These are phyloP conservation scores for Phataginus tetradactyla DNA, from an alignment of 2,797 vertebrate species.

Conservation along the genomic window DNA sequence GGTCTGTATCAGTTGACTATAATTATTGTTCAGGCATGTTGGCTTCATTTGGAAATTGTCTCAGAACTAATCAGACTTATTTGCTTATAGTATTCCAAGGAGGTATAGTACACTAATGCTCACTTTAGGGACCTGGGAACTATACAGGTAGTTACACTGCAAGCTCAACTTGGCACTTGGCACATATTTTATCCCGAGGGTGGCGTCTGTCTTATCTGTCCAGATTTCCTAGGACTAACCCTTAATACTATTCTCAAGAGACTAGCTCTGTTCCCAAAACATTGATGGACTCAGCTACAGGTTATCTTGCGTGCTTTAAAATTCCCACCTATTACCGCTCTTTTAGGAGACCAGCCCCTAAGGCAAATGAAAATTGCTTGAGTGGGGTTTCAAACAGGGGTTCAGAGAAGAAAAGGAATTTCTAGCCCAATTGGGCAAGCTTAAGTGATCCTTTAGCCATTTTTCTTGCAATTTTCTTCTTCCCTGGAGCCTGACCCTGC, in stretches of 20 bases:
- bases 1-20: neutral
- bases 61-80: neutral
- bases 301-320: conserved; percentile 33
- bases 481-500: conserved; percentile 42
- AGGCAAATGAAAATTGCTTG: conserved; percentile 51
- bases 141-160: neutral
- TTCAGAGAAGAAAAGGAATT: conserved; percentile 43
- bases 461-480: conserved; percentile 64
- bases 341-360: neutral
- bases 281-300: neutral
- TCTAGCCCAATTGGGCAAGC: conserved; percentile 25
- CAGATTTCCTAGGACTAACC: neutral
- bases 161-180: too few relatives aligned
- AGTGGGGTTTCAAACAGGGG: conserved; percentile 14
- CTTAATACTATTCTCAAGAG: neutral
- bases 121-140: neutral
- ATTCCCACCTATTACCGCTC: conserved; percentile 11
- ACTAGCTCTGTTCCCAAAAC: neutral
- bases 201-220: accelerated
- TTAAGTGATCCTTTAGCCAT: conserved; percentile 44
- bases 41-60: neutral
- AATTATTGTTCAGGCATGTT: neutral
- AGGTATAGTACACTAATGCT: neutral
- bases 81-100: neutral
- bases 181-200: neutral